Base-by-base conservation (phyloP, 2,113 vertebrate species). In the Peromyscus californicus region DNA sequence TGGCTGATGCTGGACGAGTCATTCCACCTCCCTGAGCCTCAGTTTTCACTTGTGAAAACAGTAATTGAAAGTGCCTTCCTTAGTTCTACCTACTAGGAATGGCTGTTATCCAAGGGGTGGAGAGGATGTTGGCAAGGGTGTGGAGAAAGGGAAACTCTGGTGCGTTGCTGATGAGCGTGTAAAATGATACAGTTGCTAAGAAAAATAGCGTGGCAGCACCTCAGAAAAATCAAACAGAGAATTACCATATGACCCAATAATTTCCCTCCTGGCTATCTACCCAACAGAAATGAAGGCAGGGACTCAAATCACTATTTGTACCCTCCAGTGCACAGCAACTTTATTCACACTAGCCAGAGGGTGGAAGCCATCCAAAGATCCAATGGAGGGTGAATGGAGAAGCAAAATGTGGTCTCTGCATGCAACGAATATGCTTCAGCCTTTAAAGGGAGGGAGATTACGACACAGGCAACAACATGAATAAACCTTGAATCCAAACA, bases 51-150 rank as follows among this genome's bases (percentile, higher is more conserved):
- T 70, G 39, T 89, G 67, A 16, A 93, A 90, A 89, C 6, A 89
- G n/a, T 79, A 74, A 90, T 93, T 93, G 65, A 89, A 95, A 70
- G 6, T n/a, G 3, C 26, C 33, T 90, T 95, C 67, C 93, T 90
- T 74, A 0, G 93, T 90, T 67, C 89, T 29, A 61, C 54, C 83
- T 86, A 89, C 51, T 39, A 85, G 21, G n/a, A 19, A 78, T 48
- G 72, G 65, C 59, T 74, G 36, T 93, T 78, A 93, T 45, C 33
- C 80, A 85, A 76, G 61, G 24, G n/a, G n/a, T 45, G 74, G 65
- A 39, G 26, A 19, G 29, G 57, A 79, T 75, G n/a, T 61, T 76
- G 48, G 16, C 65, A 65, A 88, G 42, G 36, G 76, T 16, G 15
- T 74, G 8, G 90, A 90, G 84, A 87, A 92, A 90, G 26, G 31